phyloP scores from a whole-genome alignment of 2,888 invertebrate genomes.

The Parthenolecanium corni region DNA sequence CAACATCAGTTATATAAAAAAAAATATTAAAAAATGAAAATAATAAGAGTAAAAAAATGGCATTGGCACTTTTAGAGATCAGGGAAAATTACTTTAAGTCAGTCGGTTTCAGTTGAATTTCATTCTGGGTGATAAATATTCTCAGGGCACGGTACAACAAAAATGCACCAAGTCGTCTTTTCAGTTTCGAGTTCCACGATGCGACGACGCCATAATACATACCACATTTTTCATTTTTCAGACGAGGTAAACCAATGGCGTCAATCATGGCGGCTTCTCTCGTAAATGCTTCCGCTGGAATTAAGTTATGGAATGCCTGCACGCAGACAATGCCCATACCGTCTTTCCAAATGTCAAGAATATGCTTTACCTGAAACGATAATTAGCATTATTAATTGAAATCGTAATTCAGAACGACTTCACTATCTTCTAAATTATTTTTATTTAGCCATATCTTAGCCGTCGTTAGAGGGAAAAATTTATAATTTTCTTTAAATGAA shows the following conservation, averaged over 20 bases:
- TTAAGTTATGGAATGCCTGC: conserved; percentile 79
- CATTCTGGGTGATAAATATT: conserved; percentile 77
- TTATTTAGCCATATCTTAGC: too few relatives aligned
- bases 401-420: too few relatives aligned
- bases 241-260: conserved; percentile 60
- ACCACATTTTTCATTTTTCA: conserved; percentile 68
- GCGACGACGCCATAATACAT: conserved; percentile 69
- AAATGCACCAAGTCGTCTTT: conserved; percentile 62
- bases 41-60: too few relatives aligned
- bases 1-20: too few relatives aligned
- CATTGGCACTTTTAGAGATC: neutral
- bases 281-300: conserved; percentile 84
- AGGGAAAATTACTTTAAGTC: conserved; percentile 24
- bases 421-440: too few relatives aligned
- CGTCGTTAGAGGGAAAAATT: neutral
- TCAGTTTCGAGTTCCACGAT: conserved; percentile 59
- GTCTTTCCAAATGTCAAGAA: conserved; percentile 75
- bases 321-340: conserved; percentile 78
- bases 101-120: conserved; percentile 65
- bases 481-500: too few relatives aligned
- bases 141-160: conserved; percentile 69
- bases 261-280: conserved; percentile 92
- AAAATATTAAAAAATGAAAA: too few relatives aligned
- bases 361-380: conserved; percentile 57
- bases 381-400: too few relatives aligned